phyloP scores from a whole-genome alignment of 2,113 vertebrate genomes.

The Crotophaga sulcirostris region DNA sequence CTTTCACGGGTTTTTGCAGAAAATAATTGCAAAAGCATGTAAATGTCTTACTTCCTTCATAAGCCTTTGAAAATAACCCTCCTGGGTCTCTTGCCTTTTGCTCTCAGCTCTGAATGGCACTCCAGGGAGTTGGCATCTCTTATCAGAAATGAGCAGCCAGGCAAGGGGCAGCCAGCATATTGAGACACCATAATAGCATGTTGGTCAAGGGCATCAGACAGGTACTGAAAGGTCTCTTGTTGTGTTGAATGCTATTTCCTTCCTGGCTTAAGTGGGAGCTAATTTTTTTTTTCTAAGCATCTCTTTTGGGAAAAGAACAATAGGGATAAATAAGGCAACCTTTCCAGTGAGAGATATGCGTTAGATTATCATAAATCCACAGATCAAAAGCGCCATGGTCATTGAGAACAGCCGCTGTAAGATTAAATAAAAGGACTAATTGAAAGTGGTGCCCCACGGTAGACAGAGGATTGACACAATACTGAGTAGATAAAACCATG shows the following conservation, averaged over 20 bases:
- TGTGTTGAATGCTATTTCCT: conserved; percentile 77
- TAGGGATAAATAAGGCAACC: conserved; percentile 71
- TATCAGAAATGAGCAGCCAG: conserved; percentile 78
- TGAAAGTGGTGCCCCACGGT: conserved; percentile 65
- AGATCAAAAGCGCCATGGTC: conserved; percentile 72
- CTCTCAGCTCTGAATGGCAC: conserved; percentile 64
- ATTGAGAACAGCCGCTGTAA: conserved; percentile 61
- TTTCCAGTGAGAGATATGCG: conserved; percentile 68
- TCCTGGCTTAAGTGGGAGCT: conserved; percentile 72
- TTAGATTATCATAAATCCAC: conserved; percentile 78
- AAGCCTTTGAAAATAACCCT: conserved; percentile 75
- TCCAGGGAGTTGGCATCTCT: conserved; percentile 74
- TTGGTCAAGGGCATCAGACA: conserved; percentile 78
- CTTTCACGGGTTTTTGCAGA: conserved; percentile 40
- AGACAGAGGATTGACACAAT: conserved; percentile 40
- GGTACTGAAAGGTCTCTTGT: conserved; percentile 79
- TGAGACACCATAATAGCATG: conserved; percentile 66
- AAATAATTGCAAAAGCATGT: conserved; percentile 62
- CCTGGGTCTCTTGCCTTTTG: conserved; percentile 54
- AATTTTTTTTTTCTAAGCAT: conserved; percentile 72
- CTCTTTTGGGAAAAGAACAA: conserved; percentile 72
- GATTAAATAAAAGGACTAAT: conserved; percentile 77
- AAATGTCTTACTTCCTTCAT: conserved; percentile 73
- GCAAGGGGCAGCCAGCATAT: conserved; percentile 77
- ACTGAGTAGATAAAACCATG: conserved; percentile 41